A percentile compares a stretch with the other conserved stretches of the same genome.
These are phyloP conservation scores for Anastrepha ludens DNA, from an alignment of 1,140 invertebrate genomes.

Conservation along the genomic window DNA sequence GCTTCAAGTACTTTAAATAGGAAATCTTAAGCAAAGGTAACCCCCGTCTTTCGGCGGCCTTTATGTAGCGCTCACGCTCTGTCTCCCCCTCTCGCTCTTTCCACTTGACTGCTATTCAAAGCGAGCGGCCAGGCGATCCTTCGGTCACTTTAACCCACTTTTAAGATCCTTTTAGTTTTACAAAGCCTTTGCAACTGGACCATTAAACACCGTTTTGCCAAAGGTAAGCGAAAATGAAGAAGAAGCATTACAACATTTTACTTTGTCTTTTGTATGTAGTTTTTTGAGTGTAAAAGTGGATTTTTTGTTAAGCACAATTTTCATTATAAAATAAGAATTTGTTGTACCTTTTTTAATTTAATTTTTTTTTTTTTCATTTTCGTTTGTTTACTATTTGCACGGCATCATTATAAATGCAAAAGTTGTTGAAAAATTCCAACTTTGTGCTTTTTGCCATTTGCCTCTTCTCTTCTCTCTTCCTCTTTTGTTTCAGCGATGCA, in stretches of 20 bases:
- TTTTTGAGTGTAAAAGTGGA: slow-evolving; percentile 46
- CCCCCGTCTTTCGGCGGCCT: background rate
- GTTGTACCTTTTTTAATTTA: background rate
- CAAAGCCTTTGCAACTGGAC: slow-evolving; percentile 44
- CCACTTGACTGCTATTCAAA: slow-evolving; percentile 34
- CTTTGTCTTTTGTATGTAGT: slow-evolving; percentile 41
- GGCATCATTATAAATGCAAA: slow-evolving; percentile 49
- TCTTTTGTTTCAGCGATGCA: background rate
- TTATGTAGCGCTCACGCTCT: background rate
- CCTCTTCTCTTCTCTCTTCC: background rate
- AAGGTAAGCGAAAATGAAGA: background rate
- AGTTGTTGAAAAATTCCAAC: slow-evolving; percentile 51
- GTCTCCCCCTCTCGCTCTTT: slow-evolving; percentile 3
- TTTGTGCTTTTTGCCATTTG: slow-evolving; percentile 7
- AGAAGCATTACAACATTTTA: slow-evolving; percentile 33
- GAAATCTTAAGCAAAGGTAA: background rate
- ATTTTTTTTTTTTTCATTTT: background rate
- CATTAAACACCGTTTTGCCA: slow-evolving; percentile 45
- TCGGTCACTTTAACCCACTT: slow-evolving; percentile 51
- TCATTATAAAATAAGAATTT: slow-evolving; percentile 39
- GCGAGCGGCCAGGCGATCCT: slow-evolving; percentile 37
- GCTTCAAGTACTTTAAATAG: background rate
- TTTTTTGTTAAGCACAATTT: slow-evolving; percentile 39
- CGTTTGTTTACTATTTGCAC: slow-evolving; percentile 43
- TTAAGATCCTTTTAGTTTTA: slow-evolving; percentile 33